Conservation (phyloP, 2,113 vertebrate species). For the Stegastes partitus region DNA sequence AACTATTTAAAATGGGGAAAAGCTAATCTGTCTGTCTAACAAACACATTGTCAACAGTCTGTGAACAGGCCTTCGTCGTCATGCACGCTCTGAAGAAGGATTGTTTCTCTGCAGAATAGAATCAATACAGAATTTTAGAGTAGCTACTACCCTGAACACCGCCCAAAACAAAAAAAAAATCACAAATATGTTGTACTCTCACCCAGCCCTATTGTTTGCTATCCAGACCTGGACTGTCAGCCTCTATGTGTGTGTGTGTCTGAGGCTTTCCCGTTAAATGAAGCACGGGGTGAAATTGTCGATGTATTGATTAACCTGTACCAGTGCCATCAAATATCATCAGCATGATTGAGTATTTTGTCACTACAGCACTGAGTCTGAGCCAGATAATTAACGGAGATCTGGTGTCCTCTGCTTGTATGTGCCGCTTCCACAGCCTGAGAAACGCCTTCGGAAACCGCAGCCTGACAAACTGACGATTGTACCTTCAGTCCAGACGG, state of each 20-base stretch:
- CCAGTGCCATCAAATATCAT: constrained; percentile 20
- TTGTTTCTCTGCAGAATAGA: too few species aligned
- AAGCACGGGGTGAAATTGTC: constrained; percentile 9
- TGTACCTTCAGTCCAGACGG: too few species aligned
- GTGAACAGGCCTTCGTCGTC: too few species aligned
- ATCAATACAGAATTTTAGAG: too few species aligned
- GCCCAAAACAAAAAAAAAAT: too few species aligned
- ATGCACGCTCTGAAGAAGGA: too few species aligned
- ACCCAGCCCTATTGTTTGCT: too few species aligned
- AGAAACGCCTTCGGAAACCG: constrained; percentile 6
- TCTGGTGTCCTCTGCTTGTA: background rate
- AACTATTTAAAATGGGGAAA: too few species aligned
- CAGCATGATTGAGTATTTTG: constrained; percentile 38
- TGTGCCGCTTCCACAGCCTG: background rate
- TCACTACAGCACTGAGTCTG: constrained; percentile 5
- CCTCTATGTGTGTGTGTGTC: background rate
- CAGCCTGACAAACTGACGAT: background rate
- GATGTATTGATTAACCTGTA: constrained; percentile 37
- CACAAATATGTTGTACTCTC: too few species aligned
- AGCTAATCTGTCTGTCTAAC: too few species aligned
- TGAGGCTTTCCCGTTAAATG: constrained; percentile 1
- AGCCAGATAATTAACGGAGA: constrained; percentile 15
- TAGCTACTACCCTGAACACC: too few species aligned
- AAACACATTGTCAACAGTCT: too few species aligned
- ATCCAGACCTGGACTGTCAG: background rate